Base-by-base conservation (phyloP, 2,888 invertebrate species). In the Euzophera pinguis region DNA sequence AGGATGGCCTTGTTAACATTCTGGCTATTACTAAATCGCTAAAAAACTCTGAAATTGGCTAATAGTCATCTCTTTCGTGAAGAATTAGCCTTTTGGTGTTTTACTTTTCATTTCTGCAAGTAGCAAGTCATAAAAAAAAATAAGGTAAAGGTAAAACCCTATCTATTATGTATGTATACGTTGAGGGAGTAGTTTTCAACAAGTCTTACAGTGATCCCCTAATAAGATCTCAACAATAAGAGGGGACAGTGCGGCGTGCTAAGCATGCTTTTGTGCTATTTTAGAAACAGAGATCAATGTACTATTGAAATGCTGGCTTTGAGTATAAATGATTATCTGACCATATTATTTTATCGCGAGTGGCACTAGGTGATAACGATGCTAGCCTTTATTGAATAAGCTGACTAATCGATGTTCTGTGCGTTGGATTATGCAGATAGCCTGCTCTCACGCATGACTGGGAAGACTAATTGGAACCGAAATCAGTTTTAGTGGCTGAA, bases 261-360 rank as follows among this genome's bases (percentile, higher is more conserved):
- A 45, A 32, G 14, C 45, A 32, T 45, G 45, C 45, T 45, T 45
- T 45, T 32, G 37, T 48, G 37, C 48, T 48, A 48, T 48, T 48
- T 48, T 38, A 48, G 37, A 48, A 37, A 37, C 48, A n/a, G 47
- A 37, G 47, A 48, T 37, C 48, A 48, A 48, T 37, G 48, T 38
- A 48, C 48, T 37, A 38, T 5, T 47, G 17, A 17, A 47, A 48
- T 45, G 32, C 45, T 32, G 32, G 3, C 16, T 45, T 32, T 16
- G 45, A 32, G 16, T 12, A 45, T 45, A 32, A 45, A 14, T 32
- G 45, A 16, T 32, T 32, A 29, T 42, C 42, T 45, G 45, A 13
- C 45, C 29, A 43, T 29, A 43, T 42, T 32, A 16, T 29, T 8
- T 50, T 50, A 50, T 50, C 49, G 16, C 14, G 29, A 41, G 13